phyloP scores from a whole-genome alignment of 2,113 vertebrate genomes.

The Setophaga coronata region DNA sequence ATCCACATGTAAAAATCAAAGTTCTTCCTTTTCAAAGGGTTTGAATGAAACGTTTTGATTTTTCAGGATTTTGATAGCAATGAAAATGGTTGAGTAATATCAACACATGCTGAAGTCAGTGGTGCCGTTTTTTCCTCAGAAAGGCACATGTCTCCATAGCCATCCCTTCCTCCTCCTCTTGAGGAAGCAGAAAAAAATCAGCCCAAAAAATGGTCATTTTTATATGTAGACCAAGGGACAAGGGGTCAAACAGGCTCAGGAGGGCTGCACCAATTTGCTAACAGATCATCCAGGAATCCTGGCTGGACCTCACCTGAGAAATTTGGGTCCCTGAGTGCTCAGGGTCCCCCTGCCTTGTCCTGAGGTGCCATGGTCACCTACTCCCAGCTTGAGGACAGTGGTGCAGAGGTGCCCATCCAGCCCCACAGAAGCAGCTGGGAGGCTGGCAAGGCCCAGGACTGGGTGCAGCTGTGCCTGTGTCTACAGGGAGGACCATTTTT shows the following conservation, averaged over 20 bases:
- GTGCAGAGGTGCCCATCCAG: neutral
- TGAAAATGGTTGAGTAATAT: neutral
- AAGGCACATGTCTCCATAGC: neutral
- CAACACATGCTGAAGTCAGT: accelerated
- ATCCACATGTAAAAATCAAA: neutral
- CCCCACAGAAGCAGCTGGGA: accelerated
- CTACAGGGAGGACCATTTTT: accelerated
- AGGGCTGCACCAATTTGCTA: neutral
- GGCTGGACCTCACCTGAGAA: neutral
- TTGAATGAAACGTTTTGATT: neutral
- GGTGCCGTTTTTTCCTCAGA: neutral
- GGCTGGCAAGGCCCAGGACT: neutral
- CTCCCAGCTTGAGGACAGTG: neutral
- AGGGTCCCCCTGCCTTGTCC: neutral
- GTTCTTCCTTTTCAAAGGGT: neutral
- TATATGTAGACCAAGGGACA: neutral
- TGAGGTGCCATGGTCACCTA: neutral
- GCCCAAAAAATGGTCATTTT: neutral
- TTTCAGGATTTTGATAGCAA: neutral
- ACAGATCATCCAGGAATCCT: neutral
- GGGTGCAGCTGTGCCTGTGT: accelerated
- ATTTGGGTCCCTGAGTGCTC: neutral
- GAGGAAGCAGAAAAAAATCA: neutral
- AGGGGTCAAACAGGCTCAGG: neutral
- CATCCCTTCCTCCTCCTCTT: neutral